phyloP scores from a whole-genome alignment of 30 jellyfish, hydroid and myxozoan genomes.

The Turritopsis dohrnii region DNA sequence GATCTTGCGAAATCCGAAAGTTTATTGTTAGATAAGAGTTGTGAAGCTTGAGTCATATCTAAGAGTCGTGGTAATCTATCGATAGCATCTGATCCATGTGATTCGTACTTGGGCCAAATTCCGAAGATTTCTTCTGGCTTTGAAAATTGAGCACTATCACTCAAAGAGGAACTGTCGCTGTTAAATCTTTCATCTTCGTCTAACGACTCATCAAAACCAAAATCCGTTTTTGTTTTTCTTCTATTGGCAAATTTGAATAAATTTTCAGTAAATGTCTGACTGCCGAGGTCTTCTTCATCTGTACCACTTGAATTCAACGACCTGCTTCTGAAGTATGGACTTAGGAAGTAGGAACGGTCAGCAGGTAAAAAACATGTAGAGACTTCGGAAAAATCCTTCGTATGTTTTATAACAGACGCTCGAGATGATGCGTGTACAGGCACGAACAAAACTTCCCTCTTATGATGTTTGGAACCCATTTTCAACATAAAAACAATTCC shows the following conservation, averaged over 20 bases:
- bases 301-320: not conserved
- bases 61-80: not conserved
- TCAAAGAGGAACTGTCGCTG: not conserved
- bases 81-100: not conserved
- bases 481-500: not conserved
- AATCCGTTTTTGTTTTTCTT: not conserved
- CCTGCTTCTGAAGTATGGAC: not conserved
- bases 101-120: not conserved
- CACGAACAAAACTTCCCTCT: not conserved
- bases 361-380: not conserved
- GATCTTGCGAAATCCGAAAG: not conserved
- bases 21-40: not conserved
- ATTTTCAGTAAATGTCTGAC: not conserved
- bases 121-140: not conserved
- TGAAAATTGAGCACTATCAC: not conserved
- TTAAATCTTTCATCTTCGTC: not conserved
- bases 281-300: not conserved
- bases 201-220: not conserved
- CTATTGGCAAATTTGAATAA: not conserved
- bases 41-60: not conserved
- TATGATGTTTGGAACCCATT: not conserved
- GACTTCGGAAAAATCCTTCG: not conserved
- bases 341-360: not conserved
- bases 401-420: not conserved
- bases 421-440: not conserved